These are phyloP conservation scores for Microctonus hyperodae DNA, from an alignment of 2,888 invertebrate genomes.

Conservation along the genomic window DNA sequence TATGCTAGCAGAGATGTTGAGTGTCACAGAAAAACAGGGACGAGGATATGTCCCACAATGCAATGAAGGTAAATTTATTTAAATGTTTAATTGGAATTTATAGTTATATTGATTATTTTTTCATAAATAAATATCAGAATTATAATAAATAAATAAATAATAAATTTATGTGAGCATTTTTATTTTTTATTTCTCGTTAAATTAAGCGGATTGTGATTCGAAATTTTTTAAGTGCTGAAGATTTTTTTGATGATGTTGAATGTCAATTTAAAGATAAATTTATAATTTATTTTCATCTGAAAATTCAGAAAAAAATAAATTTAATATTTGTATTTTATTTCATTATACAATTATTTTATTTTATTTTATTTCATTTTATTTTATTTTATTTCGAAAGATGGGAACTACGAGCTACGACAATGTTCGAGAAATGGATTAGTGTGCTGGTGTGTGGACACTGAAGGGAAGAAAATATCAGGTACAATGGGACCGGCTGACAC, in stretches of 20 bases:
- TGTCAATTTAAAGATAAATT: no score
- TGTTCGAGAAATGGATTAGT: conserved; percentile 86
- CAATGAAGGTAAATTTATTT: conserved; percentile 62
- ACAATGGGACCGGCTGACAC: conserved; percentile 80
- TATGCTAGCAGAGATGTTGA: conserved; percentile 77
- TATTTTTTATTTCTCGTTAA: no score
- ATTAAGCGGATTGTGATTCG: no score
- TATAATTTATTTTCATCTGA: no score
- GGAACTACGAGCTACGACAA: conserved; percentile 76
- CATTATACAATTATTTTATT: background rate
- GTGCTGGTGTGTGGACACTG: conserved; percentile 85
- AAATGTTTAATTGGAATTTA: no score
- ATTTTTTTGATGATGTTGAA: no score
- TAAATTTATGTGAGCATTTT: no score
- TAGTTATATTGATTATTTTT: no score
- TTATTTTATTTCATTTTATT: background rate
- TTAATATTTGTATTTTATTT: background rate
- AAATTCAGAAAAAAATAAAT: background rate
- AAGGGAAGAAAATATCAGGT: conserved; percentile 79
- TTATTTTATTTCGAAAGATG: conserved; percentile 63
- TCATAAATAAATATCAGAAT: no score
- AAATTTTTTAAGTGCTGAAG: no score
- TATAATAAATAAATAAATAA: no score
- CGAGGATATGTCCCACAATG: conserved; percentile 87
- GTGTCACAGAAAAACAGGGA: conserved; percentile 80